These are phyloP conservation scores for Garrulus glandarius DNA, from an alignment of 2,797 vertebrate genomes.

Conservation along the genomic window DNA sequence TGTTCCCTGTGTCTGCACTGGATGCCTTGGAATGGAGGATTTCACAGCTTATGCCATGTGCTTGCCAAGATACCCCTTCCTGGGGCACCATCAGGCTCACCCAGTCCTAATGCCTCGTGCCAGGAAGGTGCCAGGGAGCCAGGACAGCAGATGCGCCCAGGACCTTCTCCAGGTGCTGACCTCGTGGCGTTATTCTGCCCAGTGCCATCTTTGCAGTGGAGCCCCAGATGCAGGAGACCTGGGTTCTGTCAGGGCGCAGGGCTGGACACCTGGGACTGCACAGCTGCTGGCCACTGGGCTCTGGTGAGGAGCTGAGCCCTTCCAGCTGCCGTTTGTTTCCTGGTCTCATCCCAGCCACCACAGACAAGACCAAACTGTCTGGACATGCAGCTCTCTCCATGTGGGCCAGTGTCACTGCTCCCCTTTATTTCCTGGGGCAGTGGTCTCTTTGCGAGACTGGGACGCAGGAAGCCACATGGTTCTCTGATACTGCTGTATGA, in stretches of 20 bases:
- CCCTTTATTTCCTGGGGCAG: not conserved
- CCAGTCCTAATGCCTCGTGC: not conserved
- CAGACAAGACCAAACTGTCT: rapidly evolving
- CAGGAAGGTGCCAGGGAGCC: not conserved
- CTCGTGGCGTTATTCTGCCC: rapidly evolving
- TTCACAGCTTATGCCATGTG: not conserved
- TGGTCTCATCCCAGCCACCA: not conserved
- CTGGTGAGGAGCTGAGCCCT: not conserved
- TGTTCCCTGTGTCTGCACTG: not conserved
- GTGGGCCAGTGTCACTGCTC: not conserved
- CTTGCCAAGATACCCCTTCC: not conserved
- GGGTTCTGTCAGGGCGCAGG: not conserved
- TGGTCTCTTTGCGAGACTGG: rapidly evolving
- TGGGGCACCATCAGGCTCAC: not conserved
- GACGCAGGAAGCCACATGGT: rapidly evolving
- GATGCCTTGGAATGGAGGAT: not conserved
- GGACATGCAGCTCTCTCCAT: not conserved
- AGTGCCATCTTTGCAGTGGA: not conserved
- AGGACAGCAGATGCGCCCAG: not conserved
- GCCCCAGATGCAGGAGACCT: not conserved
- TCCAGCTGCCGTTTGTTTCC: not conserved
- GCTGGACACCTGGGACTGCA: not conserved
- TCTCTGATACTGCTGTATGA: not conserved
- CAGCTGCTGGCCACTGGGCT: not conserved
- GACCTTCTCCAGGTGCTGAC: not conserved